Percentiles rank a stretch among this genome's conserved stretches.
Conservation (phyloP, 1,140 invertebrate genomes). For the Drosophila hydei region DNA sequence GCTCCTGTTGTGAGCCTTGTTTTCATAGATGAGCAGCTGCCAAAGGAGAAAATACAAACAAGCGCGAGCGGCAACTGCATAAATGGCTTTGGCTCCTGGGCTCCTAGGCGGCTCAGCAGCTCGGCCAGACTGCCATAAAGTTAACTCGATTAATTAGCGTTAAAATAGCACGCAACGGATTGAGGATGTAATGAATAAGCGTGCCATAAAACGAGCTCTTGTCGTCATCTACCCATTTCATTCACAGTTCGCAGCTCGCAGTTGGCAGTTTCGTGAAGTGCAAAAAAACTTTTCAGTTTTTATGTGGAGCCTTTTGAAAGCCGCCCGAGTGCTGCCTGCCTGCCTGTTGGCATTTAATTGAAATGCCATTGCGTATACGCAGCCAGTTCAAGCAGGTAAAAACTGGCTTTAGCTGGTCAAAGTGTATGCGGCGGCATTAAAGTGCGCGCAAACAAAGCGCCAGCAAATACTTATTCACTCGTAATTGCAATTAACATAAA, state of each 20-base stretch:
- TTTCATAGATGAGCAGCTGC: constrained; percentile 20
- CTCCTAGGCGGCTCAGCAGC: background rate
- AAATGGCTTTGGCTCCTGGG: constrained; percentile 18
- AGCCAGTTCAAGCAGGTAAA: constrained; percentile 7
- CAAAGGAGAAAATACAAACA: background rate
- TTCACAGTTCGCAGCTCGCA: background rate
- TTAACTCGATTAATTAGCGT: constrained; percentile 64
- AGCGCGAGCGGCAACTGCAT: constrained; percentile 17
- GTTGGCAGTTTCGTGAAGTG: constrained; percentile 17
- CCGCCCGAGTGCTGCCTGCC: background rate
- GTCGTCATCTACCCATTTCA: background rate
- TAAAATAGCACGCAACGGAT: constrained; percentile 49
- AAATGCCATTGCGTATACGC: constrained; percentile 63
- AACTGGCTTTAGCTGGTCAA: constrained; percentile 3
- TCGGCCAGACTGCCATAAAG: constrained; percentile 35
- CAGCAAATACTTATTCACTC: background rate
- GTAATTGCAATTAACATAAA: constrained; percentile 21
- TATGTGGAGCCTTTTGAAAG: constrained; percentile 14
- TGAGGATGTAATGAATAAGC: constrained; percentile 46
- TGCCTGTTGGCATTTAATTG: constrained; percentile 37
- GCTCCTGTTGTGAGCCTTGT: constrained; percentile 8
- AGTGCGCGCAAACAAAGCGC: constrained; percentile 1
- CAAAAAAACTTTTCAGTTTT: constrained; percentile 18
- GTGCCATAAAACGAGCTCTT: constrained; percentile 9
- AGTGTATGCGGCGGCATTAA: background rate